Base-by-base conservation (phyloP, 2,797 vertebrate species). In the Picus viridis region DNA sequence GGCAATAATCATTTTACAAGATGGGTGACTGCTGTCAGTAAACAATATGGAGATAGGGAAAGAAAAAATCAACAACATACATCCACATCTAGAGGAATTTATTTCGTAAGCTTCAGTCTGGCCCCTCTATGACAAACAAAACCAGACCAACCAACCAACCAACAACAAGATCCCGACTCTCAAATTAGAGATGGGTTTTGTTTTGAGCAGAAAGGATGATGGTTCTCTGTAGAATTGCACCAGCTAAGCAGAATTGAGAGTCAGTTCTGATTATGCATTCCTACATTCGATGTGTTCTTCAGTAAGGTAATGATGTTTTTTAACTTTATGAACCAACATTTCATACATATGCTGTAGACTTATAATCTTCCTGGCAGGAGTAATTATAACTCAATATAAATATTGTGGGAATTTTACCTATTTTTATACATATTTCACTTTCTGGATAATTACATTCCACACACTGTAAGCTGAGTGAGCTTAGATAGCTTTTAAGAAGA, bases 1-100 rank as follows among this genome's bases (percentile, higher is more conserved):
- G 97, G 98, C 98, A 98, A 98, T 98, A 98, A 98, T 97, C 3
- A 87, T 96, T 95, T 95, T 80, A 77, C 90, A 93, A 96, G 91
- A 92, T 97, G 94, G 95, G 95, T 97, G 95, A 95, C 72, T 81
- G 70, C 92, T 96, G 82, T 95, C 88, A 54, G 71, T 89, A 90
- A 96, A 82, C 81, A 94, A 88, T 72, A 75, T 68, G 74, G 84
- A 94, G 78, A 71, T 49, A 75, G 74, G 85, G 53, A 73, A 78
- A 70, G n/a, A 83, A 57, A 22, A 57, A 63, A 58, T 51, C 75
- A 93, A 86, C 56, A 63, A 84, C 3, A 29, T 87, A 71, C 81
- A 85, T 96, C 74, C 56, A 79, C 92, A 70, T 86, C 77, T 84
- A 68, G 93, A 89, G 81, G 89, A 96, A 92, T 90, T 96, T 93